phyloP scores from a whole-genome alignment of 1,140 invertebrate species.

The Danaus melanippus region DNA sequence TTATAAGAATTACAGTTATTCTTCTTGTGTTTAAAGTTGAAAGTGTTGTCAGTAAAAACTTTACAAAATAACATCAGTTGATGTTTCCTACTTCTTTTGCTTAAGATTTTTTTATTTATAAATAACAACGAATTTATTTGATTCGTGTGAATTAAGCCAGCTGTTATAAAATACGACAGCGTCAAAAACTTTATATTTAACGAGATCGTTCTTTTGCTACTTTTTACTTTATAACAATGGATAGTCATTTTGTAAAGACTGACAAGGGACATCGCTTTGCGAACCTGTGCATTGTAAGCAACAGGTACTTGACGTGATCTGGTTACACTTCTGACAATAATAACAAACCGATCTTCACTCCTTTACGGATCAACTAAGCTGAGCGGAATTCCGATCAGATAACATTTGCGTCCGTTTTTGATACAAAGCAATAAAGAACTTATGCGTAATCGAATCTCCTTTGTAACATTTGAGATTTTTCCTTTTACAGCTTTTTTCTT shows the following conservation, averaged over 20 bases:
- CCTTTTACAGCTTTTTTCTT: not conserved
- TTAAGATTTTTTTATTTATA: too few relatives aligned
- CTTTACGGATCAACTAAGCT: slow-evolving; percentile 40
- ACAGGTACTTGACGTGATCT: slow-evolving; percentile 56
- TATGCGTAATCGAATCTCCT: slow-evolving; percentile 24
- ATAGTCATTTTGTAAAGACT: slow-evolving; percentile 16
- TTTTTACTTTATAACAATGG: slow-evolving; percentile 4
- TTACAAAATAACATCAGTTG: too few relatives aligned
- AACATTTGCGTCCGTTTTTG: slow-evolving; percentile 45
- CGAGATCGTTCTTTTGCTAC: slow-evolving; percentile 4
- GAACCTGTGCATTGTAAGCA: slow-evolving; percentile 46
- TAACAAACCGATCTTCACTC: slow-evolving; percentile 41
- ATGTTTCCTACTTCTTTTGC: too few relatives aligned
- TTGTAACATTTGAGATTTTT: slow-evolving; percentile 7
- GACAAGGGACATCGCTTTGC: slow-evolving; percentile 37
- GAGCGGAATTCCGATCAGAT: slow-evolving; percentile 65
- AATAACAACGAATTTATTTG: too few relatives aligned
- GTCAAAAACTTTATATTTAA: slow-evolving; percentile 10
- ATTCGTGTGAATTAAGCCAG: too few relatives aligned
- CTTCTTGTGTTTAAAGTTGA: too few relatives aligned
- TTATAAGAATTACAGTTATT: too few relatives aligned
- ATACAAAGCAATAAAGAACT: slow-evolving; percentile 42
- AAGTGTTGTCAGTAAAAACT: too few relatives aligned
- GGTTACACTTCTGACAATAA: slow-evolving; percentile 49
- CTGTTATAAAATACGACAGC: not conserved